phyloP scores from a whole-genome alignment of 1,140 invertebrate species.

The Magallana gigas region DNA sequence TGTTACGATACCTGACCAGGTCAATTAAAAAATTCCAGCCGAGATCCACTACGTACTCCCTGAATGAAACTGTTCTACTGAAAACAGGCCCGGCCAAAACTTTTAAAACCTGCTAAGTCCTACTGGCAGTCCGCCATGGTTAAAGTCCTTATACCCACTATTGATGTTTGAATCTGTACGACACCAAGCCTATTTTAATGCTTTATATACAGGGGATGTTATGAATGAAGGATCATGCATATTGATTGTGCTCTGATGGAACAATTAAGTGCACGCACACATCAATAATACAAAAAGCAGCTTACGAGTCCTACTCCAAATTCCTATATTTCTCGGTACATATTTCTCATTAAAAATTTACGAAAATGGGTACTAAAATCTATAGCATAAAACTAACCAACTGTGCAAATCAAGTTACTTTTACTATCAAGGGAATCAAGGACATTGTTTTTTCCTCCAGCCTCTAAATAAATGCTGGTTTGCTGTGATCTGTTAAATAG shows the following conservation, averaged over 20 bases:
- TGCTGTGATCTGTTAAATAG: too few relatives aligned
- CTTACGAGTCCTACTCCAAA: not conserved
- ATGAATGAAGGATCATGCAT: conserved; percentile 25
- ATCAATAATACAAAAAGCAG: conserved; percentile 18
- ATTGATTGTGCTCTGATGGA: conserved; percentile 16
- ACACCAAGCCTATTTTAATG: not conserved
- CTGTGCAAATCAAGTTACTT: too few relatives aligned
- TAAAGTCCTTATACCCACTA: conserved; percentile 20
- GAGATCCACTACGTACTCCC: not conserved
- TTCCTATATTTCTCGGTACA: too few relatives aligned
- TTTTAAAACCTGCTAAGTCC: not conserved
- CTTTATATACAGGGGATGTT: not conserved
- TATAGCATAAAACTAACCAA: too few relatives aligned
- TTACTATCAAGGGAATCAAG: too few relatives aligned
- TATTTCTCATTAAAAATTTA: too few relatives aligned
- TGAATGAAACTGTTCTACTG: conserved; percentile 5
- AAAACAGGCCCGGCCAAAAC: not conserved
- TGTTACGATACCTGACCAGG: conserved; percentile 10
- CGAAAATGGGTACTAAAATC: too few relatives aligned
- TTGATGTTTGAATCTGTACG: conserved; percentile 16
- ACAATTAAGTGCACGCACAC: conserved; percentile 18
- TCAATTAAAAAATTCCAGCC: conserved; percentile 11
- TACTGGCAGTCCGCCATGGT: conserved; percentile 19
- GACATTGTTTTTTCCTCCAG: too few relatives aligned
- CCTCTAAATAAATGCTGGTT: too few relatives aligned